Base-by-base conservation (phyloP, 1,140 invertebrate genomes). In the Maniola jurtina region DNA sequence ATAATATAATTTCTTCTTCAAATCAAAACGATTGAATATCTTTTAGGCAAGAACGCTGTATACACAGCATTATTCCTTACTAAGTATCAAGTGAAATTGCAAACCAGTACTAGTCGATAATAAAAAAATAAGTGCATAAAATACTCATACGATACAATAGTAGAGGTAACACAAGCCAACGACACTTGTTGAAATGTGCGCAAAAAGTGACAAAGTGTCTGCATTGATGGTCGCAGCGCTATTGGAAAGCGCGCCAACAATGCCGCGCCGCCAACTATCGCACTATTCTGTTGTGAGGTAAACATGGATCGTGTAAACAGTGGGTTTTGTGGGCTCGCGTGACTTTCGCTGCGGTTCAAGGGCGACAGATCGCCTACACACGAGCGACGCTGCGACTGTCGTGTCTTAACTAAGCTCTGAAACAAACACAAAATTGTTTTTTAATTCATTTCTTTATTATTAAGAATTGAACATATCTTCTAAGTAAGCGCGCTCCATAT, bases 341-440 rank as follows among this genome's bases (percentile, higher is more conserved):
- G 61, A 62, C 66, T 68, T 68, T 68, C 66, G 58, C 66, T 68
- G 10, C 16, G 35, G 60, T 62, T 68, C 66, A 68, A 68, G 66
- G 66, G 60, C 66, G 9, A n/a, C 52, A 58, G 60, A 45, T n/a
- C 34, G 38, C 6, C 33, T 6, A 8, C 38, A 55, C 5, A 42
- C 54, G 5, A 3, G 54, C 34, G 25, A 55, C 25, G 4, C 48
- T 38, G 13, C 42, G 42, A 45, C 42, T 45, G 13, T 13, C 9
- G 13, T 11, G 10, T 45, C 42, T 45, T 45, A 11, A 5, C 38
- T 45, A 9, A n/a, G 5, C 13, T 13, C 42, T 8, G 9, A 25
- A 5, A 45, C 38, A 40, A 4, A 25, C 25, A 25, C 25, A 4
- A n/a, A n/a, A n/a, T n/a, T n/a, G n/a, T n/a, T n/a, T n/a, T n/a